Evolutionary conservation across 1,140 invertebrate species (phyloP).

Genomic region (Sinella curviseta): DNA sequence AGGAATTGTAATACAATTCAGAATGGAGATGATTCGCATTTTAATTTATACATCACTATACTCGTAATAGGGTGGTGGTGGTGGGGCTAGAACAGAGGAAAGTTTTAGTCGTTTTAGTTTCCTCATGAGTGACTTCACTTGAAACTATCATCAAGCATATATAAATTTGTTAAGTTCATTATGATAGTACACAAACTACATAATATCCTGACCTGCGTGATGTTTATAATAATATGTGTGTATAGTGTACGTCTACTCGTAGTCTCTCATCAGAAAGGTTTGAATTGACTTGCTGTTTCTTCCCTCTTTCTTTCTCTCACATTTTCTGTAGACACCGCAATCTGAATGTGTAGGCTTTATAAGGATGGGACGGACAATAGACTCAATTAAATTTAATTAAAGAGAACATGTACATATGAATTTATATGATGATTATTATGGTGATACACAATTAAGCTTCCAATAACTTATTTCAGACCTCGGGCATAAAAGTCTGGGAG

Average conservation of each 20-base stretch:
- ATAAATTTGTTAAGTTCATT: background rate
- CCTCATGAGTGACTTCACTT: background rate
- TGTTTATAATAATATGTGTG: too few species aligned
- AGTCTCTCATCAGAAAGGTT: too few species aligned
- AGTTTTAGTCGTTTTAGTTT: background rate
- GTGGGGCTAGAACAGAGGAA: background rate
- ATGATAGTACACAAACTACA: background rate
- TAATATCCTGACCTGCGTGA: too few species aligned
- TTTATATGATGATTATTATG: too few species aligned
- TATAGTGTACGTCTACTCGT: too few species aligned
- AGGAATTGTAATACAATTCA: background rate
- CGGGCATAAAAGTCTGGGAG: background rate
- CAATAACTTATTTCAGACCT: background rate
- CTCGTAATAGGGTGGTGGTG: too few species aligned
- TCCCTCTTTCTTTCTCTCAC: background rate
- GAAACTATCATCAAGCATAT: background rate
- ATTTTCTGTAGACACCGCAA: background rate
- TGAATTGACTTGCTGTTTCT: too few species aligned
- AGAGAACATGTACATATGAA: conserved; percentile 26
- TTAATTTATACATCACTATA: too few species aligned
- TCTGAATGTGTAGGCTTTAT: background rate
- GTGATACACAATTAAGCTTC: background rate
- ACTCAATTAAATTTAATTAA: conserved; percentile 49
- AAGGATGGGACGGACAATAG: conserved; percentile 31
- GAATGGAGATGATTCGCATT: background rate